A percentile compares a stretch with the other conserved stretches of the same genome.
These are phyloP conservation scores for Zoroaster sp. DNA, from an alignment of 53 echinoderm and acorn worm species.

Conservation along the genomic window DNA sequence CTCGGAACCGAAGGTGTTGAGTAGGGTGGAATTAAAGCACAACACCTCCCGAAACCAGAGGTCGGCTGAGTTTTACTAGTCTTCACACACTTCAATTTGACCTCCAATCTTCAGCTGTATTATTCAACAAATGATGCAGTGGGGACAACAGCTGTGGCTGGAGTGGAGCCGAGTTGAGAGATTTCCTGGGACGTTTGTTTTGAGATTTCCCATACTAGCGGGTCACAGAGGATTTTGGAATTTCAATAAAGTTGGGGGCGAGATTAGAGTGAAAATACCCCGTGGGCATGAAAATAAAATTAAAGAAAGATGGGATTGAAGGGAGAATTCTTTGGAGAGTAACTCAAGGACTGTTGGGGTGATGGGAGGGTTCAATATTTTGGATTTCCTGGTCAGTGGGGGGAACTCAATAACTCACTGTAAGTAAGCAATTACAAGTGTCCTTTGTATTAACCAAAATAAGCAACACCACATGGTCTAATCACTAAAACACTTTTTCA, in stretches of 20 bases:
- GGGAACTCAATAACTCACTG: no score
- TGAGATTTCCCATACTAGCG: neutral
- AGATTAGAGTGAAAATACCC: conserved; percentile 26
- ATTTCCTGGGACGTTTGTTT: neutral
- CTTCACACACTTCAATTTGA: conserved; percentile 5
- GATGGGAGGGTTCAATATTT: neutral
- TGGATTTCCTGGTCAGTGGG: neutral
- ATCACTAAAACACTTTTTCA: no score
- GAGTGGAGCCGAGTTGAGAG: conserved; percentile 16
- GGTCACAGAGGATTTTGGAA: neutral
- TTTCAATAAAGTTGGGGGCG: conserved; percentile 27
- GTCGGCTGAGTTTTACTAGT: neutral
- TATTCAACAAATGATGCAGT: conserved; percentile 36
- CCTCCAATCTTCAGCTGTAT: conserved; percentile 3
- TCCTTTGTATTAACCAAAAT: no score
- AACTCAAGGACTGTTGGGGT: neutral
- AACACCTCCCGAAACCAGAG: neutral
- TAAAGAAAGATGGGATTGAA: neutral
- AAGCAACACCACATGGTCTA: no score
- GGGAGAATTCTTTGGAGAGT: neutral
- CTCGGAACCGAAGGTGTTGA: conserved; percentile 15
- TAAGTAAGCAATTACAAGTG: no score
- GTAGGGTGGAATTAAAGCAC: conserved; percentile 22
- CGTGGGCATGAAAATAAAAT: conserved; percentile 2
- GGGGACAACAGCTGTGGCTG: conserved; percentile 11